Evolutionary conservation across 2,797 vertebrate genomes (phyloP), one percentile per base, ranked within the genome.

Genomic region (Periophthalmus magnuspinnatus): DNA sequence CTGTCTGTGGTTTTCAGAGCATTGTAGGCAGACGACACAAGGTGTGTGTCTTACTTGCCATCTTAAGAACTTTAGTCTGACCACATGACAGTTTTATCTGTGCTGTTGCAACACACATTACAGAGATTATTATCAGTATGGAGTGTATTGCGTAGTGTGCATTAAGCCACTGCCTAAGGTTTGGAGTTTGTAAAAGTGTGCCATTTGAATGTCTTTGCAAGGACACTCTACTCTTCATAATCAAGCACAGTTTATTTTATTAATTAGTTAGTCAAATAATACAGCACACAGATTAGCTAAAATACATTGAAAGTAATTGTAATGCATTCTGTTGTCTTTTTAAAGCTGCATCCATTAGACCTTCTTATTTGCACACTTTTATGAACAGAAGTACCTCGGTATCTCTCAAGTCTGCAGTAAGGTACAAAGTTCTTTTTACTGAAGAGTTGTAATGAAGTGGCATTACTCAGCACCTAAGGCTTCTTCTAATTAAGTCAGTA

Each of bases 11-110:
- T 24, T 69, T 41, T 22, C 61, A 32, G 2, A 3, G n/a, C 45
- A 34, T 2, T 6, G 21, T 22, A 22, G n/a, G 19, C 1, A 54
- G 33, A 19, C 5, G 50, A 7, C 21, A n/a, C 7, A 9, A 24
- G n/a, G n/a, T n/a, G n/a, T n/a, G n/a, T n/a, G n/a, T n/a, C n/a
- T n/a, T n/a, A n/a, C 61, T 65, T 41, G 19, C 24, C 10, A 68
- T 32, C 9, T 50, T 21, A 58, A 67, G 76, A 84, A 76, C 86
- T 86, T 86, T 76, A 80, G 69, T 65, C 83, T 13, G 21, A 74
- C 65, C 47, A 67, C 73, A 82, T 38, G 21, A 59, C 79, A 64
- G 36, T 64, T 61, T 71, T 86, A 86, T 83, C 76, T 78, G n/a
- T 34, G 47, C 65, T 16, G 66, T 83, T 86, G 71, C 78, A 77